These are phyloP conservation scores for Galemys pyrenaicus DNA, from an alignment of 2,113 vertebrate species.

Conservation along the genomic window DNA sequence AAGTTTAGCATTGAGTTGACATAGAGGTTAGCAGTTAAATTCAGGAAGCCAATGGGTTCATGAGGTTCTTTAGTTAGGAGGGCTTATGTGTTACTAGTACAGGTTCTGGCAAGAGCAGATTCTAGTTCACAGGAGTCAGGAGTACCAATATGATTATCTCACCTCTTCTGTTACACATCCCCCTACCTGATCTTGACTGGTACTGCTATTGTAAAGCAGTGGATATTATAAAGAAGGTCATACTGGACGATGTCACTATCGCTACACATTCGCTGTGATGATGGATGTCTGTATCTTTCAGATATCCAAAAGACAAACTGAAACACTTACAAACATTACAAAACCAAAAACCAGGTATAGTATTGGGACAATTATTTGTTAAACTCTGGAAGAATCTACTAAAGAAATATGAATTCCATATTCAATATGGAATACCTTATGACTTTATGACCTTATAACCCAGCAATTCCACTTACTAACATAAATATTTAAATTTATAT, in stretches of 20 bases:
- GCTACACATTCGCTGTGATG: not conserved
- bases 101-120: not conserved
- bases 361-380: not conserved
- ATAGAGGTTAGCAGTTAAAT: not conserved
- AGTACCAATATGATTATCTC: not conserved
- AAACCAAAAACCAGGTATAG: not conserved
- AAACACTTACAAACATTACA: not conserved
- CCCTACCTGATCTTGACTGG: too few species aligned
- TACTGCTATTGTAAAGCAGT: not conserved
- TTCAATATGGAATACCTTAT: not conserved
- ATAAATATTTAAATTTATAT: not conserved
- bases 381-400: not conserved
- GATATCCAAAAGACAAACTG: not conserved
- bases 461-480: not conserved
- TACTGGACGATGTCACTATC: not conserved
- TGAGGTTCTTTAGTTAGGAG: not conserved
- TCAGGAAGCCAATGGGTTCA: not conserved
- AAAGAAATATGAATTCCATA: not conserved
- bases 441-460: not conserved
- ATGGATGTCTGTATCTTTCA: not conserved
- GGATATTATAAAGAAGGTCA: not conserved
- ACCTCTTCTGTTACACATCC: not conserved
- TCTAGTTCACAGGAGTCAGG: not conserved
- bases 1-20: not conserved
- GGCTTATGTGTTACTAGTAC: too few species aligned